A percentile compares a stretch with the other conserved stretches of the same genome.
Evolutionary conservation across 1,140 invertebrate genomes (phyloP).

Genomic region (Batillaria attramentaria): DNA sequence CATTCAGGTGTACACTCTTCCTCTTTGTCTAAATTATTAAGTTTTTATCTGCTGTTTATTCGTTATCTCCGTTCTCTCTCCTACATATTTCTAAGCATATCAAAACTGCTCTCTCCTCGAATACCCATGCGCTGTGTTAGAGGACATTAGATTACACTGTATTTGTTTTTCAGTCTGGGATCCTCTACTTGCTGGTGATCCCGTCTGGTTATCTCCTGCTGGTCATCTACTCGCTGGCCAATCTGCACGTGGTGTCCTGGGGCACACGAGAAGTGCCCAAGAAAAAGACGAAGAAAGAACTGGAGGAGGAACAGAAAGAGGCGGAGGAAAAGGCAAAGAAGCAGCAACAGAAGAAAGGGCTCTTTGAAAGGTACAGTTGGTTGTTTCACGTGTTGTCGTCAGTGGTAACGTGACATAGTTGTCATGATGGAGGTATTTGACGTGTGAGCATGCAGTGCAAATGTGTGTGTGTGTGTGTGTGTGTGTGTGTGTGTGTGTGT

Average conservation of each 20-base stretch:
- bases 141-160: no score
- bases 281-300: slow-evolving; percentile 71
- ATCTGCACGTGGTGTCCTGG: slow-evolving; percentile 68
- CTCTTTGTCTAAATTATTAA: no score
- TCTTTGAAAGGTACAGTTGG: slow-evolving; percentile 66
- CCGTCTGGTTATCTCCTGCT: slow-evolving; percentile 68
- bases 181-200: slow-evolving; percentile 66
- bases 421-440: no score
- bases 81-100: no score
- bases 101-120: no score
- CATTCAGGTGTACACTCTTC: no score
- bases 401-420: no score
- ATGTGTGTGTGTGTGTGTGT: slow-evolving; percentile 12
- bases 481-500: neutral
- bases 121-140: no score
- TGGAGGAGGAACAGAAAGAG: slow-evolving; percentile 49
- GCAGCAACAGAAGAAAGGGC: slow-evolving; percentile 67
- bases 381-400: no score
- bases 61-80: no score
- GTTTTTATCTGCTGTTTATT: no score
- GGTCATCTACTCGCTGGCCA: slow-evolving; percentile 66
- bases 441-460: no score
- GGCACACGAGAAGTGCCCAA: slow-evolving; percentile 63
- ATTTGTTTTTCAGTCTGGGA: slow-evolving; percentile 43
- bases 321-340: slow-evolving; percentile 54